These are phyloP conservation scores for Carposina sasakii DNA, from an alignment of 1,140 invertebrate genomes.

Conservation along the genomic window DNA sequence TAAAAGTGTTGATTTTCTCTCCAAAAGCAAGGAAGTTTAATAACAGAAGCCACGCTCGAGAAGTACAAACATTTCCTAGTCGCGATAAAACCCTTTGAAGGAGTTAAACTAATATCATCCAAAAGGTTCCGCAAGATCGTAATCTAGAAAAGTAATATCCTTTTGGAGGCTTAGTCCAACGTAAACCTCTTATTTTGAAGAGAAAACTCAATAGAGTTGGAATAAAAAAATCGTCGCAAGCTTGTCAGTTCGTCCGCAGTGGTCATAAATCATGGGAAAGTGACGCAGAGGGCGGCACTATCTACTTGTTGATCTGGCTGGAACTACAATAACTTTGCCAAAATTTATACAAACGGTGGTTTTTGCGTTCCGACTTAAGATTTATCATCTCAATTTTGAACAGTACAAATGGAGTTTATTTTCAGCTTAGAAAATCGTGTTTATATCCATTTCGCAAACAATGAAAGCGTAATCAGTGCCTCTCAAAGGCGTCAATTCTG, in stretches of 20 bases:
- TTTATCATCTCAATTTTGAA: no score
- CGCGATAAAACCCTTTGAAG: background rate
- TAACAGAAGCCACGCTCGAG: no score
- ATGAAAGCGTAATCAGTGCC: no score
- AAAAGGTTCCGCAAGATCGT: conserved; percentile 27
- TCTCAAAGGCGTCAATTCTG: no score
- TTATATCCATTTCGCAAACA: no score
- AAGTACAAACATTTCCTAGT: no score
- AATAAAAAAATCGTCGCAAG: conserved; percentile 9
- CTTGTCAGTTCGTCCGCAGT: conserved; percentile 13
- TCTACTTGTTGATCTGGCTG: conserved; percentile 22
- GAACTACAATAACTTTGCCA: background rate
- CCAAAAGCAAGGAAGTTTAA: no score
- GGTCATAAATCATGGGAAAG: conserved; percentile 16
- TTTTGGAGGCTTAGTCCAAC: conserved; percentile 28
- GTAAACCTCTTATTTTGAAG: conserved; percentile 20
- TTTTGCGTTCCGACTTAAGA: no score
- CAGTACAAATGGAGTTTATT: no score
- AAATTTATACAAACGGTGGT: no score
- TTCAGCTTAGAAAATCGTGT: no score
- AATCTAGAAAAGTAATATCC: conserved; percentile 50
- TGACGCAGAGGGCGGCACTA: conserved; percentile 14
- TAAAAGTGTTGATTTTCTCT: no score
- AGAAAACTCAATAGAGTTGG: conserved; percentile 16
- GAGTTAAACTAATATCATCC: conserved; percentile 4